phyloP scores from a whole-genome alignment of 2,113 vertebrate genomes.

The Leiothrix lutea region DNA sequence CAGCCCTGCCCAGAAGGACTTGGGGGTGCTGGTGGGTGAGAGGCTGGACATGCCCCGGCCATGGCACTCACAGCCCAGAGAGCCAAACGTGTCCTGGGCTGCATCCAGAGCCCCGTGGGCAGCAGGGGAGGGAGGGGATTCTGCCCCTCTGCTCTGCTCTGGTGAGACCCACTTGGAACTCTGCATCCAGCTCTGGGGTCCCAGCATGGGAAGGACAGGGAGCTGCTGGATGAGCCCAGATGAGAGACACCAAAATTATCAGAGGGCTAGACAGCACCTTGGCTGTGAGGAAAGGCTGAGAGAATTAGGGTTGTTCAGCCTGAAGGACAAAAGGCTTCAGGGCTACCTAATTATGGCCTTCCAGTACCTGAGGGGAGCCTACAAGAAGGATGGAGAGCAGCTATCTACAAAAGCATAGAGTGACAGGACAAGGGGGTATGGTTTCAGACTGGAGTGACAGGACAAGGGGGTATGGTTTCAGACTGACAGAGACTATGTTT shows the following conservation, averaged over 20 bases:
- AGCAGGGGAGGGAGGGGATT: background rate
- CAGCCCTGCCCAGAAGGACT: background rate
- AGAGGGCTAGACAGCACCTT: background rate
- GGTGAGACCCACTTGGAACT: background rate
- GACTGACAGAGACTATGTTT: background rate
- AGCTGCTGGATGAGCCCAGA: accelerated
- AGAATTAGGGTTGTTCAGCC: background rate
- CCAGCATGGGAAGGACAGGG: background rate
- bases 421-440: background rate
- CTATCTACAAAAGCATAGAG: no score
- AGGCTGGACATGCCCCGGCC: background rate
- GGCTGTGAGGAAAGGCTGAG: accelerated
- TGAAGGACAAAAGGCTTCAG: background rate
- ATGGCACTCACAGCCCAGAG: background rate
- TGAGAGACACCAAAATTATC: accelerated
- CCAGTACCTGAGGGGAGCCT: background rate
- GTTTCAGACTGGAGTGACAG: background rate
- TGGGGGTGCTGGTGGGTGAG: background rate
- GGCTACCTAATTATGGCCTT: background rate
- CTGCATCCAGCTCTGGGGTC: background rate
- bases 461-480: background rate
- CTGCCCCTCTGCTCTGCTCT: background rate
- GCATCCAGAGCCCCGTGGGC: background rate
- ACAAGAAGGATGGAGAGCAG: background rate
- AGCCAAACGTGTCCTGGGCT: background rate